Evolutionary conservation across 2,888 invertebrate genomes (phyloP), one percentile per base, ranked within the genome.

Genomic region (Nymphalis polychloros): DNA sequence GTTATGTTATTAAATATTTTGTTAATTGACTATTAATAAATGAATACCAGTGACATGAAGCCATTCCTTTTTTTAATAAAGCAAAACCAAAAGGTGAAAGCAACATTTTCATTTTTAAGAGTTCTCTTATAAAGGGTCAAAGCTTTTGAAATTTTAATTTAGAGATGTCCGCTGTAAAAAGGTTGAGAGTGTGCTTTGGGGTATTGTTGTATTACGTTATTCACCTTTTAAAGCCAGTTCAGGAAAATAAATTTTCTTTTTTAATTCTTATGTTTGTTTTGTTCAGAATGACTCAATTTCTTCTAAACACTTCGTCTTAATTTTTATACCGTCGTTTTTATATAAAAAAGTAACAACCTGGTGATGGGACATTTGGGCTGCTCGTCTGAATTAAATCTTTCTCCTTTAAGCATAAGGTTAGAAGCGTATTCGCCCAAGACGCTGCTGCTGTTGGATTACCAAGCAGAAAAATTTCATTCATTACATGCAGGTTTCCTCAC

Each of bases 61-160:
- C 41, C 13, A 27, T 27, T 27, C 16, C 27, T 17, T 16, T 53
- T 23, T 27, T 16, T 57, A 41, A 16, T 41, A 35, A 57, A 35
- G n/a, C 19, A 57, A 19, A 57, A 19, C n/a, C 57, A 57, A 57
- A 57, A 57, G 13, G 13, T 41, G 41, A 57, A 57, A 57, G 57
- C 41, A 55, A 55, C 17, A 41, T 57, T 57, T 57, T 57, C 57
- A 57, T 57, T 57, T 35, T 57, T n/a, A 57, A 55, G 55, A 55
- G 55, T 55, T 27, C 31, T 27, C 31, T 31, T 55, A 35, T 41
- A 57, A 27, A 57, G 35, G 57, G 57, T 57, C 57, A 57, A 57
- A 57, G 57, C 57, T 41, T 57, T 57, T 57, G 41, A 57, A 57
- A 57, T 57, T 57, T 57, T 57, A 57, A 57, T 57, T 41, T 57